Conservation (phyloP, 2,797 vertebrate species). For the Eospalax fontanierii region DNA sequence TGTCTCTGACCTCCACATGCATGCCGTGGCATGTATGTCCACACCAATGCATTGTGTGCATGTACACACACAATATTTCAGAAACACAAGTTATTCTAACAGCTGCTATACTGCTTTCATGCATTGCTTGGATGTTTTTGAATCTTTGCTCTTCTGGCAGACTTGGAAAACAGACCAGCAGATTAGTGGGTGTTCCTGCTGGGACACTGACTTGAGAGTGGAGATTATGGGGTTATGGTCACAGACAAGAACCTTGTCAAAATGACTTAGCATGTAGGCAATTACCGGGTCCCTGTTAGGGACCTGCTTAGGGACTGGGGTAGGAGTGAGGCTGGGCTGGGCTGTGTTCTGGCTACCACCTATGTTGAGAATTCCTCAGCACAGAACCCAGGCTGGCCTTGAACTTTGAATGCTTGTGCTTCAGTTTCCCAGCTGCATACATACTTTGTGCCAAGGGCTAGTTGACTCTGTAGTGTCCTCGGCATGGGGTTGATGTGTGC, state of each 20-base stretch:
- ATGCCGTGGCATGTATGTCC: not conserved
- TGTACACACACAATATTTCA: not conserved
- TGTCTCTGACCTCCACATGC: not conserved
- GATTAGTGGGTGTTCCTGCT: constrained; percentile 15
- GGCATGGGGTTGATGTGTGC: not conserved
- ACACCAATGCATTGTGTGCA: not conserved
- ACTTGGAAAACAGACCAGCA: not conserved
- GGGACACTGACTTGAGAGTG: not conserved
- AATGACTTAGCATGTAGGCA: constrained; percentile 24
- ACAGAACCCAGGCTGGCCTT: not conserved
- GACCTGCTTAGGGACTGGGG: not conserved
- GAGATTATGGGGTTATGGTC: not conserved
- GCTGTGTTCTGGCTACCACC: not conserved
- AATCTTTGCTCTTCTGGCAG: constrained; percentile 46
- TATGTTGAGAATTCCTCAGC: not conserved
- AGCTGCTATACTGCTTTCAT: constrained; percentile 65
- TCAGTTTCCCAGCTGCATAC: not conserved
- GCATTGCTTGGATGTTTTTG: constrained; percentile 69
- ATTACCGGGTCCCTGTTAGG: not conserved
- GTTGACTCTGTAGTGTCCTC: not conserved
- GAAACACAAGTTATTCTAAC: constrained; percentile 68
- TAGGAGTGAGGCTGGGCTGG: not conserved
- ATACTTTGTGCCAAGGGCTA: not conserved
- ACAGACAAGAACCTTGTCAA: constrained; percentile 12
- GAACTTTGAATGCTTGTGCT: not conserved